Evolutionary conservation across 2,113 vertebrate genomes (phyloP).

Genomic region (Dasyprocta punctata): DNA sequence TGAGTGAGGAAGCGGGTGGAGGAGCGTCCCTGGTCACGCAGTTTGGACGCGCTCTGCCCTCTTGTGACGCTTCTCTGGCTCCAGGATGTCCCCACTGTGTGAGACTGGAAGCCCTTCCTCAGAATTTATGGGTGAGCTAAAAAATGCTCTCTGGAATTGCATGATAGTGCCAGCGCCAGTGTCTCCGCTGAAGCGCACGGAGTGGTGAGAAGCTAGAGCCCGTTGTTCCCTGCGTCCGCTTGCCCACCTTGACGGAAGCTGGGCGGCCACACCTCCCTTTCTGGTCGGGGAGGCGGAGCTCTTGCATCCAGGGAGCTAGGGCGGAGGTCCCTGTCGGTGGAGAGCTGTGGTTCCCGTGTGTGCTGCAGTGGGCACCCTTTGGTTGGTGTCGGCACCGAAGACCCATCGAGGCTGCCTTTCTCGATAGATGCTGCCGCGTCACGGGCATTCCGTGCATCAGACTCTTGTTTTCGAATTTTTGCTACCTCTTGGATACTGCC

Average conservation of each 20-base stretch:
- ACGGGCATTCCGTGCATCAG: not conserved
- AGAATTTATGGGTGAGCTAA: not conserved
- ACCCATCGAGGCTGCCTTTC: not conserved
- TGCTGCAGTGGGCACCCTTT: not conserved
- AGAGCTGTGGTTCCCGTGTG: not conserved
- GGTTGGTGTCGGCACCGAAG: not conserved
- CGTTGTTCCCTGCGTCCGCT: not conserved
- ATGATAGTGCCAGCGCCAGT: not conserved
- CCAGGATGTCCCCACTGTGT: not conserved
- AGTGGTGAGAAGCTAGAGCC: not conserved
- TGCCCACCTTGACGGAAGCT: not conserved
- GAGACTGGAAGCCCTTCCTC: not conserved
- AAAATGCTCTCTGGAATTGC: not conserved
- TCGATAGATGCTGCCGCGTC: not conserved
- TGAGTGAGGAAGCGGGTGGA: not conserved
- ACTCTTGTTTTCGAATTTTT: not conserved
- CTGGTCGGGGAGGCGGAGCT: not conserved
- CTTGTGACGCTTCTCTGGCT: not conserved
- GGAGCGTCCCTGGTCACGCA: not conserved
- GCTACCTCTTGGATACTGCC: not conserved
- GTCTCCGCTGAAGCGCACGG: slow-evolving; percentile 48
- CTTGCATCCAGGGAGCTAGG: not conserved
- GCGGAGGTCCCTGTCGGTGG: not conserved
- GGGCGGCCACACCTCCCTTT: not conserved
- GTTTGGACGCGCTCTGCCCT: not conserved